Conservation (phyloP, 2,888 invertebrate genomes). For the Colletes collaris region DNA sequence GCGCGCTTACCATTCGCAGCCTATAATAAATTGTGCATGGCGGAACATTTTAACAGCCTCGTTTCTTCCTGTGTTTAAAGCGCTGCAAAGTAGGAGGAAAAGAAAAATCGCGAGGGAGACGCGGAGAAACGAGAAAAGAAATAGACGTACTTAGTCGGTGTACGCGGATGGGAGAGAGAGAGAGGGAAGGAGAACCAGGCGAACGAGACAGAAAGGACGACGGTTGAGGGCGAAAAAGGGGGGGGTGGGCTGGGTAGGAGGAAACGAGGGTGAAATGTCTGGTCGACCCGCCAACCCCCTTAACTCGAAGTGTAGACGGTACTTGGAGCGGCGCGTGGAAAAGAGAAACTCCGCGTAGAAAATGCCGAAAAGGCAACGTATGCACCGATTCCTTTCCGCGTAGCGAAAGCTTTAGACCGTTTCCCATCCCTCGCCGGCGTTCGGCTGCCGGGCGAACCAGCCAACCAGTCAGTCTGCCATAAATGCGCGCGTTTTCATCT, state of each 20-base stretch:
- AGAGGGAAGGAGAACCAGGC: neutral
- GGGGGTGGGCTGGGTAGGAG: slow-evolving; percentile 10
- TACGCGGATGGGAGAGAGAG: neutral
- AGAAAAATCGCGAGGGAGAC: slow-evolving; percentile 50
- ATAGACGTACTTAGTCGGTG: slow-evolving; percentile 31
- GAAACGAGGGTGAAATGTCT: slow-evolving; percentile 48
- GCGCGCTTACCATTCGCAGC: slow-evolving; percentile 72
- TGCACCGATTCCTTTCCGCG: slow-evolving; percentile 67
- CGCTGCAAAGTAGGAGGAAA: slow-evolving; percentile 59
- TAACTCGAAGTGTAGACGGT: slow-evolving; percentile 65
- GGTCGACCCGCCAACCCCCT: slow-evolving; percentile 53
- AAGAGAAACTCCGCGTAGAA: slow-evolving; percentile 58
- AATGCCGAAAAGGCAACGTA: slow-evolving; percentile 67
- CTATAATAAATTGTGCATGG: slow-evolving; percentile 79
- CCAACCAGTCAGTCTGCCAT: slow-evolving; percentile 52
- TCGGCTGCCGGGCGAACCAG: slow-evolving; percentile 37
- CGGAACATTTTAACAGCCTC: slow-evolving; percentile 79
- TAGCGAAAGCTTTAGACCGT: slow-evolving; percentile 66
- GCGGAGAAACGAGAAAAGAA: slow-evolving; percentile 44
- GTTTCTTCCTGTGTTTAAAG: slow-evolving; percentile 73
- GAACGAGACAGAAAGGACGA: neutral
- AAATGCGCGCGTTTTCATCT: slow-evolving; percentile 56
- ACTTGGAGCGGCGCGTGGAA: slow-evolving; percentile 52
- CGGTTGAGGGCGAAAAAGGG: slow-evolving; percentile 16
- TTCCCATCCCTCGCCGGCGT: slow-evolving; percentile 47